phyloP scores from a whole-genome alignment of 2,113 vertebrate genomes.

The Ondatra zibethicus region DNA sequence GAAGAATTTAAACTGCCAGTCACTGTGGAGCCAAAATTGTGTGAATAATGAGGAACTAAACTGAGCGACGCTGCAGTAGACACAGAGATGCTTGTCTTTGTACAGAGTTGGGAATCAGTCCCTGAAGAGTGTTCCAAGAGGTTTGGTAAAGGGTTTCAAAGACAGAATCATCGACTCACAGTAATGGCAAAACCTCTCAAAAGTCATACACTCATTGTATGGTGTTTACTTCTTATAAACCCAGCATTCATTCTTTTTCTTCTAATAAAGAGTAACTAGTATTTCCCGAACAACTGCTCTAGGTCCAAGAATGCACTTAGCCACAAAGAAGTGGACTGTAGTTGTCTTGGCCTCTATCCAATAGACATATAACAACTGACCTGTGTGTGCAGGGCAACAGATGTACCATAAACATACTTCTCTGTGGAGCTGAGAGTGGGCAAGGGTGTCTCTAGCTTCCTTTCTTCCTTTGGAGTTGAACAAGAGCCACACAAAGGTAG shows the following conservation, averaged over 20 bases:
- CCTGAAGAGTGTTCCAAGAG: background rate
- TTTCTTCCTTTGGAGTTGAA: background rate
- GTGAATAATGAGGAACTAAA: background rate
- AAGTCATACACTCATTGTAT: background rate
- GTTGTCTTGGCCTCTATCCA: background rate
- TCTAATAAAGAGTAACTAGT: background rate
- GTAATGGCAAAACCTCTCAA: no score
- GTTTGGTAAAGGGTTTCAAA: background rate
- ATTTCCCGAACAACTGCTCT: background rate
- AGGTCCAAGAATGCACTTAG: background rate
- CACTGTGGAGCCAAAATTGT: background rate
- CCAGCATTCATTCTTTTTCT: background rate
- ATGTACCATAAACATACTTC: rapidly evolving
- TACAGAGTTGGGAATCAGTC: background rate
- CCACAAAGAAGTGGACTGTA: background rate
- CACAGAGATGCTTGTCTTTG: background rate
- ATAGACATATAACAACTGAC: rapidly evolving
- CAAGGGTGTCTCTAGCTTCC: background rate
- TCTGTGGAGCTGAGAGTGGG: background rate
- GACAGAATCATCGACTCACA: background rate
- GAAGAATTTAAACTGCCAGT: background rate
- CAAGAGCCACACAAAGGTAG: background rate
- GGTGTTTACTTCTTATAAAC: background rate
- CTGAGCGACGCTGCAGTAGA: rapidly evolving
- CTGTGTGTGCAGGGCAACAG: rapidly evolving